These are phyloP conservation scores for Cairina moschata DNA, from an alignment of 2,113 vertebrate species.

Conservation along the genomic window DNA sequence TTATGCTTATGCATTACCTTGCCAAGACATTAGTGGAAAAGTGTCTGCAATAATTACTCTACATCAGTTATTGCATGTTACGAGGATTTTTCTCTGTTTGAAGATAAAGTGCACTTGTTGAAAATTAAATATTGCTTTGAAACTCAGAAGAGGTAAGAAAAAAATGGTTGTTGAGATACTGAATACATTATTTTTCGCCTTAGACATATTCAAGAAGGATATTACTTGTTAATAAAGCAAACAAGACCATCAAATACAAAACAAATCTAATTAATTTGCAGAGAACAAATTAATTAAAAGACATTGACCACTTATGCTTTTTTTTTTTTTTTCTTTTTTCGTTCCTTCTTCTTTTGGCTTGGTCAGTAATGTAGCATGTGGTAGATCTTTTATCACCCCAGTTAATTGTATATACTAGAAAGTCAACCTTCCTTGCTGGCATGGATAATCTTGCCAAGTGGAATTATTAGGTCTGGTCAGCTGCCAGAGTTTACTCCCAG, in stretches of 20 bases:
- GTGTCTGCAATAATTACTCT: background rate
- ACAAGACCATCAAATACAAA: background rate
- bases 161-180: background rate
- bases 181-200: background rate
- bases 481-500: constrained; percentile 63
- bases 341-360: background rate
- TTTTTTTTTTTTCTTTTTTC: background rate
- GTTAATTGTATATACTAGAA: constrained; percentile 67
- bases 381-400: constrained; percentile 68
- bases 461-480: constrained; percentile 73
- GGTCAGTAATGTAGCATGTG: constrained; percentile 35
- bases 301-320: background rate
- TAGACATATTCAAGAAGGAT: background rate
- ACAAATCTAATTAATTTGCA: background rate
- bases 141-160: background rate
- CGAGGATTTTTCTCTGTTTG: background rate
- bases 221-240: constrained; percentile 33
- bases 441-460: constrained; percentile 67
- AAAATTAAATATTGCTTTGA: background rate
- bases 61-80: background rate
- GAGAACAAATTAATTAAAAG: constrained; percentile 39
- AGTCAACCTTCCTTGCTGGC: constrained; percentile 68
- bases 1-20: background rate
- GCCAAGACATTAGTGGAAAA: background rate
- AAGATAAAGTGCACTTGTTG: background rate